Conservation (phyloP, 1,140 invertebrate genomes). For the Hirudo medicinalis region DNA sequence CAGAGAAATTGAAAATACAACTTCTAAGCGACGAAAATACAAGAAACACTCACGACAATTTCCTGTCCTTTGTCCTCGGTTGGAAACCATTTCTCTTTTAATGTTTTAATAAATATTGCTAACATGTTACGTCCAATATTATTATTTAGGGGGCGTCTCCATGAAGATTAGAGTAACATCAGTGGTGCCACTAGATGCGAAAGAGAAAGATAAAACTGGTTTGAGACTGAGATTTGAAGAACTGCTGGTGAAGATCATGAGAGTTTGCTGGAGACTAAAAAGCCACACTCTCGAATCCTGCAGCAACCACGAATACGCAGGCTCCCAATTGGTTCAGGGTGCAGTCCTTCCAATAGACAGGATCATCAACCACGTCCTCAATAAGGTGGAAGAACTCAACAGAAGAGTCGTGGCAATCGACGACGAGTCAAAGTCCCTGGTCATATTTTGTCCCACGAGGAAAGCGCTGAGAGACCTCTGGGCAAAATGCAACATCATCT, state of each 20-base stretch:
- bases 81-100: neutral
- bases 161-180: slow-evolving; percentile 6
- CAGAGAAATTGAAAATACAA: slow-evolving; percentile 12
- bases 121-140: neutral
- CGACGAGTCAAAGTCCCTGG: slow-evolving; percentile 4
- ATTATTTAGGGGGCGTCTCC: neutral
- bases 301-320: slow-evolving; percentile 3
- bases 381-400: slow-evolving; percentile 18
- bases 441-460: slow-evolving; percentile 21
- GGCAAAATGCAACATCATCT: slow-evolving; percentile 22
- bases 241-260: neutral
- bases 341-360: neutral
- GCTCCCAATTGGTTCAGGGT: neutral
- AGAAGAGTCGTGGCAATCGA: slow-evolving; percentile 20
- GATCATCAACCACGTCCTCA: slow-evolving; percentile 5
- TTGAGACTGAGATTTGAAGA: slow-evolving; percentile 5
- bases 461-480: slow-evolving; percentile 19
- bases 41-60: slow-evolving; percentile 21
- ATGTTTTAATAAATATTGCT: neutral
- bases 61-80: slow-evolving; percentile 19
- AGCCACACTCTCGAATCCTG: neutral
- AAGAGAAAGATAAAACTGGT: slow-evolving; percentile 1
- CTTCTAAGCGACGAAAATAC: slow-evolving; percentile 16
- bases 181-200: slow-evolving; percentile 5
- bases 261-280: neutral